Base-by-base conservation (phyloP, 1,140 invertebrate species). In the Paracyclopina nana region DNA sequence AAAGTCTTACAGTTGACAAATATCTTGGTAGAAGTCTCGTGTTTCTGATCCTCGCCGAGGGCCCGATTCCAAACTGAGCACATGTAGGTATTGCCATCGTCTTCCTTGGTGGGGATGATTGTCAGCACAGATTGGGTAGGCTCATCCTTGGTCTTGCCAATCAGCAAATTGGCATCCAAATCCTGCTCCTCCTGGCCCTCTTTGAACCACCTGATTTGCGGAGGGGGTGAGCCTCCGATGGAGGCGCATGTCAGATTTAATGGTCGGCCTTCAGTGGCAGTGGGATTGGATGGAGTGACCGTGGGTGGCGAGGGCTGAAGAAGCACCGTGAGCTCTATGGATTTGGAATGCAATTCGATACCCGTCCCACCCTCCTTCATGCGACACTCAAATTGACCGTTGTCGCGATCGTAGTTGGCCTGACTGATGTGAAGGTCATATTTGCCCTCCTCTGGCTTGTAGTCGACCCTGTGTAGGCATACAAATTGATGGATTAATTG, bases 1-100 rank as follows among this genome's bases (percentile, higher is more conserved):
- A n/a, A n/a, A n/a, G n/a, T n/a, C 80, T 82, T 68, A 85, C 81
- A 92, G 61, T 88, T 83, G 40, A 92, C 86, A 60, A 77, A 80
- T 26, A 92, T 68, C 0, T 75, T 76, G 22, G 86, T 74, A 11
- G 71, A 75, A 0, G 80, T 72, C 53, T 84, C 80, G 30, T 87
- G 62, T 54, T 82, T 81, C 20, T 78, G 71, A 5, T 78, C 77
- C 25, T 79, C 74, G 0, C 72, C 71, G 71, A 90, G 78, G 26
- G 86, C 87, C 16, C 84, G 69, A 65, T 90, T 92, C 67, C 78
- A 79, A 1, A 90, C 83, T 27, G 79, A 77, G 62, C 86, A 91
- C 28, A 76, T 72, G 63, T 79, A 86, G 11, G 73, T 68, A 12
- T 79, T 77, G 1, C 77, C 75, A 61, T 92, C 83, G 60, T 90